Evolutionary conservation across 1,140 invertebrate genomes (phyloP), one percentile per base, ranked within the genome.

Genomic region (Panagrolaimus sp.): DNA sequence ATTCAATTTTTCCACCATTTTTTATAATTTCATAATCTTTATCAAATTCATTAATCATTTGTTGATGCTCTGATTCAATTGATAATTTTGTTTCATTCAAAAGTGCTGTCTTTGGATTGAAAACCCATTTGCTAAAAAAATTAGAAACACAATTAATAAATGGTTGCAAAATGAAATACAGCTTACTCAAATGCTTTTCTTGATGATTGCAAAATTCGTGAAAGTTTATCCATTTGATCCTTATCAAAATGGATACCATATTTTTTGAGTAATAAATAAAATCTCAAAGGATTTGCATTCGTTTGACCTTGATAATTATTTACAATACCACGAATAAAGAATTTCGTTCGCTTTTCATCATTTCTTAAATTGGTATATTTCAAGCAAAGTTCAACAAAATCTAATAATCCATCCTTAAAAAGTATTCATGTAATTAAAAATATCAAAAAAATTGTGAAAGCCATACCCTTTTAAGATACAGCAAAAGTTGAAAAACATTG

Each of bases 211-310:
- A 21, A 58, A 5, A 58, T n/a, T 12, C 15, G 12, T 26, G 21
- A 28, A 2, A 58, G 21, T 28, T 58, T 58, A 12, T 58, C 10
- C 52, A 58, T 58, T 17, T 58, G 52, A n/a, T 58, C 17, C 1
- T 26, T 10, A 10, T 21, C 28, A 12, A 28, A 28, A 58, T 58
- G 17, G 15, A 63, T 55, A 44, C 43, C 63, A 43, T 65, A 72
- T 10, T 43, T 32, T 38, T 72, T 67, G 43, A 72, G 73, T 6
- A 72, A 47, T 24, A 75, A 55, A 32, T 64, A 48, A 24, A 72
- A 65, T 26, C 48, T 24, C 26, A 55, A 15, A 24, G 26, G 8
- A 55, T 24, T 55, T 1, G 9, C 8, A 26, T 8, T 55, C 8
- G 8, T 7, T 1, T 55, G 1, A 12, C 5, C 26, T 17, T 7